phyloP scores from a whole-genome alignment of 1,140 invertebrate genomes.

The Heliconius congener region DNA sequence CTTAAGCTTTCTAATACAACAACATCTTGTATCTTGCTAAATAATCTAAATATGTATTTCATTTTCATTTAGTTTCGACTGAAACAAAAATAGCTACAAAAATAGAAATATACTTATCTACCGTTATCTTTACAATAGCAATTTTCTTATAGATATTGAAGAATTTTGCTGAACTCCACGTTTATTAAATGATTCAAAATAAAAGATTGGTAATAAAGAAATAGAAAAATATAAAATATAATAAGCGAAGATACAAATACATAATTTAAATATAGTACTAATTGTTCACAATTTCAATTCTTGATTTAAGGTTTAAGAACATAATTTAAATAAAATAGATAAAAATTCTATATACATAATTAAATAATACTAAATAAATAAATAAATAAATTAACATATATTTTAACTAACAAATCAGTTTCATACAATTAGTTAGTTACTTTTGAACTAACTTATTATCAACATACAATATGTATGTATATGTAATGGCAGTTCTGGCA shows the following conservation, averaged over 20 bases:
- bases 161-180: slow-evolving; percentile 8
- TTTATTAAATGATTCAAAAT: neutral
- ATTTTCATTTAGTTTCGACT: slow-evolving; percentile 25
- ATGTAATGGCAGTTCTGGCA: slow-evolving; percentile 17
- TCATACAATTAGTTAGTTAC: too few relatives aligned
- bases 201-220: too few relatives aligned
- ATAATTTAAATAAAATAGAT: too few relatives aligned
- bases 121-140: slow-evolving; percentile 13
- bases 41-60: slow-evolving; percentile 22
- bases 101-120: slow-evolving; percentile 29
- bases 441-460: neutral
- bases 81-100: slow-evolving; percentile 34
- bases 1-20: slow-evolving; percentile 25
- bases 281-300: too few relatives aligned
- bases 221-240: neutral
- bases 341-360: too few relatives aligned
- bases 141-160: neutral
- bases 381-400: too few relatives aligned
- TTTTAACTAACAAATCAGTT: too few relatives aligned
- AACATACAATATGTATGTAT: neutral
- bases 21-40: neutral
- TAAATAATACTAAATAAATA: too few relatives aligned
- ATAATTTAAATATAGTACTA: too few relatives aligned
- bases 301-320: too few relatives aligned
- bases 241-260: neutral